These are phyloP conservation scores for Rhinopomastus cyanomelas DNA, from an alignment of 2,113 vertebrate species.

Conservation along the genomic window DNA sequence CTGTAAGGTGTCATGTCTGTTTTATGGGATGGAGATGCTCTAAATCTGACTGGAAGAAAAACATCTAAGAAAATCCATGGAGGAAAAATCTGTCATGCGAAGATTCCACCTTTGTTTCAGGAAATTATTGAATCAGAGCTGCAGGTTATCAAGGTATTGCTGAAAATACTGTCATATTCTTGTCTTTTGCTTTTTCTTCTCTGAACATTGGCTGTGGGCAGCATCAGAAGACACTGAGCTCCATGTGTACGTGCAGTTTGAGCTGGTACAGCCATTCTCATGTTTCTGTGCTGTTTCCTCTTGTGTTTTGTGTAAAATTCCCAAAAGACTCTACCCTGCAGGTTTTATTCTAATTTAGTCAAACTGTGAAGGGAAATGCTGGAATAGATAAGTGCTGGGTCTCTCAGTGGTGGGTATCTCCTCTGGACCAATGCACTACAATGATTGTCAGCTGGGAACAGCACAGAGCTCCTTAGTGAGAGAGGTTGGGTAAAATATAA, in stretches of 20 bases:
- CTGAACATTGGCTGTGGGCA: neutral
- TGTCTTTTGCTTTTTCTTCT: neutral
- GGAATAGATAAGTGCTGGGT: too few relatives aligned
- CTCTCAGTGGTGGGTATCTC: too few relatives aligned
- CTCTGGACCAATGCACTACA: too few relatives aligned
- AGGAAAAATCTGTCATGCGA: neutral
- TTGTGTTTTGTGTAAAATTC: neutral
- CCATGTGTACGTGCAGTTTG: rapidly evolving
- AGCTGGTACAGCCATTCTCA: neutral
- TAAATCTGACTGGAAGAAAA: neutral
- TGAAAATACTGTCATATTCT: neutral
- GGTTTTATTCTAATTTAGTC: neutral
- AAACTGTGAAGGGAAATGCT: too few relatives aligned
- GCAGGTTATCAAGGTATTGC: neutral
- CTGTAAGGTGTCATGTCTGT: neutral
- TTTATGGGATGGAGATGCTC: neutral
- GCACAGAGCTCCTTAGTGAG: neutral
- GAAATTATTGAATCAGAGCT: neutral
- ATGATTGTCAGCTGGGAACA: neutral
- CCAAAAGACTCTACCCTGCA: neutral
- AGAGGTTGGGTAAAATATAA: neutral
- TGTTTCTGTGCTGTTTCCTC: neutral
- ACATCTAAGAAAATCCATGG: neutral
- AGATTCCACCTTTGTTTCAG: neutral
- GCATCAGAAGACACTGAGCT: neutral